Evolutionary conservation across 2,888 invertebrate species (phyloP), one percentile per base, ranked within the genome.

Genomic region (Amaurobius ferox): DNA sequence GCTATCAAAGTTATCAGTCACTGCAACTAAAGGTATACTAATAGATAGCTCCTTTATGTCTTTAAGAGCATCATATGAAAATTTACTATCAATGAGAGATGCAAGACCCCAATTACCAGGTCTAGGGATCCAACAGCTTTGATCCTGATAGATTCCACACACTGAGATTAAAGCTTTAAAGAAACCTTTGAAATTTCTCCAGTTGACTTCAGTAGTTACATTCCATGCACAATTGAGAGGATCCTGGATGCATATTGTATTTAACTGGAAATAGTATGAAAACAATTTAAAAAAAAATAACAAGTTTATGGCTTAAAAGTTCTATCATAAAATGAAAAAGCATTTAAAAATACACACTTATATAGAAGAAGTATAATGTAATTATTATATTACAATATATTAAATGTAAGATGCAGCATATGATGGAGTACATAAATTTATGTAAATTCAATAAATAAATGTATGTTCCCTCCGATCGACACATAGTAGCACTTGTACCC

Each of bases 261-360:
- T 72, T 5, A 83, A 16, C 83, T 83, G 55, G 26, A 81, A 35
- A n/a, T n/a, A n/a, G n/a, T n/a, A n/a, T n/a, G n/a, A n/a, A n/a
- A n/a, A n/a, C n/a, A n/a, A n/a, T n/a, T n/a, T n/a, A n/a, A n/a
- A n/a, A n/a, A n/a, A n/a, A n/a, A n/a, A n/a, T n/a, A n/a, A n/a
- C n/a, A n/a, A n/a, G n/a, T n/a, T n/a, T n/a, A n/a, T n/a, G n/a
- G n/a, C n/a, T n/a, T n/a, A n/a, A n/a, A n/a, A n/a, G n/a, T n/a
- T n/a, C n/a, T n/a, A n/a, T n/a, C n/a, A n/a, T n/a, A n/a, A n/a
- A n/a, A n/a, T n/a, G n/a, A n/a, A n/a, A n/a, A n/a, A n/a, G n/a
- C n/a, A n/a, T n/a, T n/a, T n/a, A n/a, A n/a, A n/a, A n/a, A n/a
- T n/a, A n/a, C n/a, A n/a, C n/a, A n/a, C n/a, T n/a, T n/a, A n/a